phyloP scores from a whole-genome alignment of 2,113 vertebrate species.

The Syrmaticus mikado region DNA sequence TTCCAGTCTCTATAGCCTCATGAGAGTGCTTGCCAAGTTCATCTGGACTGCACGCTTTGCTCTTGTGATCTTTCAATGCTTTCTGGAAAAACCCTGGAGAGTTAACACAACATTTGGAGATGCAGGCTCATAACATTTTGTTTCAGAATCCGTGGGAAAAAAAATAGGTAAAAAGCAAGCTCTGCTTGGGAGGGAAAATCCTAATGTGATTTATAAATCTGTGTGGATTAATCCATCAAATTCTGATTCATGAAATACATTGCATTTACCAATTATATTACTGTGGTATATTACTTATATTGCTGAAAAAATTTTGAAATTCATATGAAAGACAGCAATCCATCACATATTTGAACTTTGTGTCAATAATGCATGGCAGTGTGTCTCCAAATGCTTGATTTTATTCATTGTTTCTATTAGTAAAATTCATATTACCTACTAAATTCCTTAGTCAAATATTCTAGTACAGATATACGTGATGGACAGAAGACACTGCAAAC shows the following conservation, averaged over 20 bases:
- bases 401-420: neutral
- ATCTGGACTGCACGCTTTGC: neutral
- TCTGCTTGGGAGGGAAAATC: constrained; percentile 36
- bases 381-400: neutral
- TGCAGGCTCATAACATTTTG: constrained; percentile 7
- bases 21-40: neutral
- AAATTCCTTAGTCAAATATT: constrained; percentile 2
- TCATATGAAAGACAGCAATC: neutral
- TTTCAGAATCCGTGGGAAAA: neutral
- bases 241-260: constrained; percentile 51
- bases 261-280: constrained; percentile 30
- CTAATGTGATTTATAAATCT: constrained; percentile 46
- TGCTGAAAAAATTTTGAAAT: constrained; percentile 21
- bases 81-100: neutral
- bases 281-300: neutral
- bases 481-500: neutral
- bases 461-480: neutral
- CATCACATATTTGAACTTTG: neutral
- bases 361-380: neutral
- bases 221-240: constrained; percentile 33
- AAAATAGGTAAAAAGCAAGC: constrained; percentile 16
- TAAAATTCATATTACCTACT: constrained; percentile 7
- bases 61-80: constrained; percentile 8
- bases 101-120: constrained; percentile 18
- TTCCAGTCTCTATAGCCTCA: neutral